A percentile compares a stretch with the other conserved stretches of the same genome.
phyloP scores from a whole-genome alignment of 2,797 vertebrate species.

The Alfaro cultratus region DNA sequence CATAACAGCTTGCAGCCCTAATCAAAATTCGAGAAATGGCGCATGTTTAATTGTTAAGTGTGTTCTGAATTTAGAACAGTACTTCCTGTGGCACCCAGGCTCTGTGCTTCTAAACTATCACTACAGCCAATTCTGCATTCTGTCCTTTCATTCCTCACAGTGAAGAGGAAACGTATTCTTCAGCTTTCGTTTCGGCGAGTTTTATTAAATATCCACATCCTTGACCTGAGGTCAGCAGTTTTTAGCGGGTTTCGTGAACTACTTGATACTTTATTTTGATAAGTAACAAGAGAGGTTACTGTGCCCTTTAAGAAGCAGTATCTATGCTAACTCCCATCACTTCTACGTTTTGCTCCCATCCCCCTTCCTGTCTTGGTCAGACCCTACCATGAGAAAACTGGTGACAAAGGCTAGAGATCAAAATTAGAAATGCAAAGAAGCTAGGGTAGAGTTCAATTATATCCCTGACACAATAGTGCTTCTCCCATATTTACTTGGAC shows the following conservation, averaged over 20 bases:
- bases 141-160: neutral
- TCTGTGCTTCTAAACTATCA: neutral
- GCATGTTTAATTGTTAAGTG: conserved; percentile 41
- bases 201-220: neutral
- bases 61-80: conserved; percentile 12
- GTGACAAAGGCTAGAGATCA: conserved; percentile 53
- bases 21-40: neutral
- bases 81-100: neutral
- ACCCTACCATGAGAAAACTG: conserved; percentile 57
- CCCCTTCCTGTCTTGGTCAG: conserved; percentile 45
- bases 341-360: conserved; percentile 35
- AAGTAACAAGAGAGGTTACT: conserved; percentile 15
- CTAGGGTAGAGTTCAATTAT: neutral
- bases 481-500: neutral
- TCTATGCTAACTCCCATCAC: conserved; percentile 2
- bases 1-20: neutral
- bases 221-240: conserved; percentile 6
- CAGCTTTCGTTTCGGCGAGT: neutral
- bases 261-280: conserved; percentile 21
- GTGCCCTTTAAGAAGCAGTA: neutral
- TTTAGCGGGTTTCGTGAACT: conserved; percentile 31
- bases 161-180: neutral
- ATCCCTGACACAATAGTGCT: neutral
- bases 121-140: neutral
- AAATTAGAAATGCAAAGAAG: neutral